A percentile compares a stretch with the other conserved stretches of the same genome.
phyloP scores from a whole-genome alignment of 2,113 vertebrate species.

The Lethenteron reissneri region DNA sequence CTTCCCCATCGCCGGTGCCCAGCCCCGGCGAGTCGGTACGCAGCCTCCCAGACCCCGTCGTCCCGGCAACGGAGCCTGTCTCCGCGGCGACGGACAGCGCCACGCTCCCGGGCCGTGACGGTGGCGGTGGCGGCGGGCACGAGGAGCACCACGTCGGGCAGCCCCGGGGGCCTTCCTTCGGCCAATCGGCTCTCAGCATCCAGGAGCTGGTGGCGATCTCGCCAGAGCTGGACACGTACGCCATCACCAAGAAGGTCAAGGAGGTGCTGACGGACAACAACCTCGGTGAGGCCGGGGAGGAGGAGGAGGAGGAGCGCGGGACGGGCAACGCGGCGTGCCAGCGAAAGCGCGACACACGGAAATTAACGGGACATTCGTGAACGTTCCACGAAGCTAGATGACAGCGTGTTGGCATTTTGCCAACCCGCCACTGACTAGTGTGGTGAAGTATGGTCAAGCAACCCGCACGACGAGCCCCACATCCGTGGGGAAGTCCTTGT shows the following conservation, averaged over 20 bases:
- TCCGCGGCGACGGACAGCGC: constrained; percentile 22
- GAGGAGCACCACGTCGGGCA: not conserved
- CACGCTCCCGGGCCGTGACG: constrained; percentile 15
- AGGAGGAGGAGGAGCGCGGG: too few species aligned
- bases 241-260: constrained; percentile 93
- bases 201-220: constrained; percentile 94
- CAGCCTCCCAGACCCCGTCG: constrained; percentile 47
- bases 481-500: too few species aligned
- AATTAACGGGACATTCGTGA: too few species aligned
- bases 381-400: too few species aligned
- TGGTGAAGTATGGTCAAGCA: too few species aligned
- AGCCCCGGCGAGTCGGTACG: constrained; percentile 71
- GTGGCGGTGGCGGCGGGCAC: constrained; percentile 2
- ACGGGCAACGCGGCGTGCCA: too few species aligned
- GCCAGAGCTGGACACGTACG: constrained; percentile 73
- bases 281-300: constrained; percentile 32
- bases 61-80: constrained; percentile 29
- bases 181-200: constrained; percentile 48
- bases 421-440: too few species aligned
- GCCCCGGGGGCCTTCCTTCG: constrained; percentile 36
- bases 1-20: constrained; percentile 67
- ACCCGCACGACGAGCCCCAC: too few species aligned
- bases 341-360: too few species aligned
- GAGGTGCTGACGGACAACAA: constrained; percentile 97
- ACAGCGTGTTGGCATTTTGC: too few species aligned